These are phyloP conservation scores for Phortica okadai DNA, from an alignment of 2,888 invertebrate species.

Conservation along the genomic window DNA sequence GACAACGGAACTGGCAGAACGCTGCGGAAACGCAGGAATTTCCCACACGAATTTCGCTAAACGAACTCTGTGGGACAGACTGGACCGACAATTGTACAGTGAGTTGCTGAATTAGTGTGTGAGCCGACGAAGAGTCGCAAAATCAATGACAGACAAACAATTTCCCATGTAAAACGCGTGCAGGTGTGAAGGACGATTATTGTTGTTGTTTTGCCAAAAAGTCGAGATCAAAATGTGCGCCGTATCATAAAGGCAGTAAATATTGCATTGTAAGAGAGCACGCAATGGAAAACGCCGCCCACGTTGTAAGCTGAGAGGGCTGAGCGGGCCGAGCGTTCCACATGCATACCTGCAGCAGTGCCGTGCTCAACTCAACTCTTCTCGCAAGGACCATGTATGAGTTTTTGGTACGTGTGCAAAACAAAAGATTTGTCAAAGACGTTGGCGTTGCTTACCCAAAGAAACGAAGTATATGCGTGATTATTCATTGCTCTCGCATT, in stretches of 20 bases:
- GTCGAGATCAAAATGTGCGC: not conserved
- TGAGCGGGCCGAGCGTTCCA: not conserved
- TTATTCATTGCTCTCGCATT: not conserved
- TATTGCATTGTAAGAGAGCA: not conserved
- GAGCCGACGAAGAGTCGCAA: not conserved
- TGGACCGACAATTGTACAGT: not conserved
- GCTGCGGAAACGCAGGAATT: constrained; percentile 52
- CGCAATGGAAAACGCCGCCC: not conserved
- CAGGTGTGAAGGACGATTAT: constrained; percentile 13
- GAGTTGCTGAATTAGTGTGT: not conserved
- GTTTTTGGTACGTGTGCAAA: constrained; percentile 43
- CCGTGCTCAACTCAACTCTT: constrained; percentile 36
- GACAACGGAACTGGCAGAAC: constrained; percentile 15
- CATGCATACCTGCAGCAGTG: constrained; percentile 39
- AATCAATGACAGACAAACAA: not conserved
- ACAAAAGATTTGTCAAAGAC: constrained; percentile 38
- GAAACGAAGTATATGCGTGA: not conserved
- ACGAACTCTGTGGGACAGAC: not conserved
- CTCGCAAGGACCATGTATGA: constrained; percentile 1
- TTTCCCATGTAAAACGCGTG: not conserved
- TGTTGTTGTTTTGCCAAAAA: constrained; percentile 3
- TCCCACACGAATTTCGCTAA: constrained; percentile 45
- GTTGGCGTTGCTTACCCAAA: constrained; percentile 28
- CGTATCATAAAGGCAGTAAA: constrained; percentile 27
- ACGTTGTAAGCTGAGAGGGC: too few species aligned